Conservation (phyloP, 2,888 invertebrate genomes). For the Conistra vaccinii region DNA sequence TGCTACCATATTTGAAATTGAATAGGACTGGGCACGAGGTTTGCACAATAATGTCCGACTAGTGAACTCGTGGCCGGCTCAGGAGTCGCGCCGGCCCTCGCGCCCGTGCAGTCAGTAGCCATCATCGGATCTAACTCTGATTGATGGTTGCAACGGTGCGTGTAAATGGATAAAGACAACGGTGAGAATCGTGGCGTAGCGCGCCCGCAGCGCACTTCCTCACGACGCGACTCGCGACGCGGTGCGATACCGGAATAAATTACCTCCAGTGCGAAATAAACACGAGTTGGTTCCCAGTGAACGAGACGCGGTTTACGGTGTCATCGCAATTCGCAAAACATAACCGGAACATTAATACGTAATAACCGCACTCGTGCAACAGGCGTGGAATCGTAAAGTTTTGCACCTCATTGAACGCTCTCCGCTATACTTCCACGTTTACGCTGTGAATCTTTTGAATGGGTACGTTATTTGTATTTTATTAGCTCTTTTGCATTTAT, state of each 20-base stretch:
- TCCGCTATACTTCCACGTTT: conserved; percentile 10
- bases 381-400: conserved; percentile 51
- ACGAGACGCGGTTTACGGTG: conserved; percentile 38
- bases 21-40: conserved; percentile 86
- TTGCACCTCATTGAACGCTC: conserved; percentile 53
- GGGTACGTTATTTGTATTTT: conserved; percentile 44
- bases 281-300: conserved; percentile 46
- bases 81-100: conserved; percentile 67
- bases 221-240: conserved; percentile 32
- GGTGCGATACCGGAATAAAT: conserved; percentile 48
- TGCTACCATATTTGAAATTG: conserved; percentile 89
- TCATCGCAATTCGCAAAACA: conserved; percentile 40
- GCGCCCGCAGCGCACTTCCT: conserved; percentile 42
- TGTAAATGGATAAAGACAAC: conserved; percentile 72
- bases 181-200: conserved; percentile 64
- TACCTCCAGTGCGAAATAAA: conserved; percentile 50
- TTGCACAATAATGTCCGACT: conserved; percentile 86
- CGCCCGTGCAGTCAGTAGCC: conserved; percentile 54
- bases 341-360: conserved; percentile 51
- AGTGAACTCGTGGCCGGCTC: conserved; percentile 76
- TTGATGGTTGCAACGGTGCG: conserved; percentile 59
- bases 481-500: conserved; percentile 10
- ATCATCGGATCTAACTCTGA: conserved; percentile 58
- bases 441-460: conserved; percentile 32
- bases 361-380: conserved; percentile 46